Evolutionary conservation across 1,140 invertebrate genomes (phyloP), one percentile per base, ranked within the genome.

Genomic region (Stegodyphus mimosarum): DNA sequence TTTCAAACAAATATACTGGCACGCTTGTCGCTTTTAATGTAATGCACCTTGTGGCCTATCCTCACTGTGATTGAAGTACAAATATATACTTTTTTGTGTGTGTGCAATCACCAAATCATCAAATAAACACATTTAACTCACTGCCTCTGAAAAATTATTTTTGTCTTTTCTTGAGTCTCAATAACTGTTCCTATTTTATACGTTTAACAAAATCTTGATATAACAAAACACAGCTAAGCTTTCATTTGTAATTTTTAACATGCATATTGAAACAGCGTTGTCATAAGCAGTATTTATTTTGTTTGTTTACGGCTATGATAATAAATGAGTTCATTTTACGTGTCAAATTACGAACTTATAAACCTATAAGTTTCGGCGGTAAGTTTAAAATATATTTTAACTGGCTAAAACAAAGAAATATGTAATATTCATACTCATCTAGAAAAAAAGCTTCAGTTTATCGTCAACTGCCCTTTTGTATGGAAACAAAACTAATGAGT

Each of bases 1-100:
- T 17, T 88, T 88, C 67, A 88, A 88, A 18, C 76, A 86, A 51
- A 72, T 86, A 17, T 86, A 66, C 78, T 84, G 73, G 17, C 52
- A 17, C 15, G 18, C 81, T 75, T 84, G 81, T 67, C 81, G 73
- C 76, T 55, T 70, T 67, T 84, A 75, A 76, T 10, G 13, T 4
- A 13, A 10, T 69, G 64, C 64, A 76, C 64, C 15, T 55, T 6
- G 63, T 52, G 49, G 17, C 63, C 60, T 74, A 64, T 64, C 17
- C 53, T 71, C 78, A 64, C 55, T 81, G 79, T 73, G 48, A 81
- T 71, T 80, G 13, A 55, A 48, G 79, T 49, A 64, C 51, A 81
- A 81, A 71, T 81, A 52, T 70, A 18, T 76, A 33, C 1, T 33
- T 33, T 33, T 1, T 33, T 33, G 33, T 76, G 48, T 76, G 48